Percentiles rank a stretch among this genome's conserved stretches.
These are phyloP conservation scores for Patella depressa DNA, from an alignment of 2,888 invertebrate species.

Conservation along the genomic window DNA sequence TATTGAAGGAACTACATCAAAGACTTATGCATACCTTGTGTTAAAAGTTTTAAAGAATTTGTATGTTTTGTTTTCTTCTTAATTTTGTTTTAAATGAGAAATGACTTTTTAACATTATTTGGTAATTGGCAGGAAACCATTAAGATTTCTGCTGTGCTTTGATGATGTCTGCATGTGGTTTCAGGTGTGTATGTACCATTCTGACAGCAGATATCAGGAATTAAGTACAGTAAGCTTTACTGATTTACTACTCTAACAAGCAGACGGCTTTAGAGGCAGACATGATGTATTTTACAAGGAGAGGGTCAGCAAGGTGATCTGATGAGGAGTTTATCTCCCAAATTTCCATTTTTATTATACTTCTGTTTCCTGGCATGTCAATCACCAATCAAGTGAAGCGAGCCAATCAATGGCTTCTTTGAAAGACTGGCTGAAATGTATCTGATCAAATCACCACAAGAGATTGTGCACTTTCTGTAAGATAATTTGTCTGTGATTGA, in stretches of 20 bases:
- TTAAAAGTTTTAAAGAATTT: no score
- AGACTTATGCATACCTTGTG: no score
- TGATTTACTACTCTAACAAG: no score
- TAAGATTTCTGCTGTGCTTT: not conserved
- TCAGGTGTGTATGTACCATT: not conserved
- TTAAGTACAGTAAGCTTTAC: no score
- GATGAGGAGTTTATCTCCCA: not conserved
- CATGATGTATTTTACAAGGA: not conserved
- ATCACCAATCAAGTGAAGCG: not conserved
- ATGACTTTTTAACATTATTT: no score
- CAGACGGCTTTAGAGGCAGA: no score
- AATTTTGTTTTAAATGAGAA: no score
- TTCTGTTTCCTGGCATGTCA: not conserved
- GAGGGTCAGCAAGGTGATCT: not conserved
- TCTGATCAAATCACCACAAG: not conserved
- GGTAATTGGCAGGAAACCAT: not conserved
- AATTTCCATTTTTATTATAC: constrained; percentile 5
- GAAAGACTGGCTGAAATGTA: not conserved
- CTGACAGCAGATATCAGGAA: no score
- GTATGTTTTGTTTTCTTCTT: no score
- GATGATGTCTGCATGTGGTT: not conserved
- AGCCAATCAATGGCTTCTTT: not conserved
- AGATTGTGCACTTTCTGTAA: not conserved
- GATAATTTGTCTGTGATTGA: no score
- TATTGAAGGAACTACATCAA: no score